Percentiles rank a stretch among this genome's conserved stretches.
phyloP scores from a whole-genome alignment of 1,140 invertebrate species.

The Tetramorium simillimum region DNA sequence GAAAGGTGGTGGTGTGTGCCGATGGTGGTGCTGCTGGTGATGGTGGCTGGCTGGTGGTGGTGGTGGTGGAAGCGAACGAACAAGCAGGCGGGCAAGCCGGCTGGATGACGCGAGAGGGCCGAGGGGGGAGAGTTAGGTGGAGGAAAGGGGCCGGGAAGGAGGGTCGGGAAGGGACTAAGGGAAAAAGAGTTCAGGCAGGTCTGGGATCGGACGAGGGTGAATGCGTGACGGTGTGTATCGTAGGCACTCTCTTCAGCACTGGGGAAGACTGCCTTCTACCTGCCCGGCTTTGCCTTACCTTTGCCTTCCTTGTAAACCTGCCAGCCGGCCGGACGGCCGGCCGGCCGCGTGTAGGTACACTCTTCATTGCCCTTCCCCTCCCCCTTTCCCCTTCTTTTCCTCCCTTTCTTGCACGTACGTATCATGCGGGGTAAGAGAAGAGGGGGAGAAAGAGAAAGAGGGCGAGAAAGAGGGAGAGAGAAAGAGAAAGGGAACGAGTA shows the following conservation, averaged over 20 bases:
- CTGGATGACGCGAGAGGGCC: conserved; percentile 36
- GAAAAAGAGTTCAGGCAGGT: conserved; percentile 85
- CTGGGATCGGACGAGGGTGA: conserved; percentile 82
- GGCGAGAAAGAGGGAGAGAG: neutral
- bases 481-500: conserved; percentile 8
- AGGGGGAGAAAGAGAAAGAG: neutral
- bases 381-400: conserved; percentile 33
- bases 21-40: conserved; percentile 32
- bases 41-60: conserved; percentile 26
- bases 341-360: conserved; percentile 54
- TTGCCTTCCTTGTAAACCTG: conserved; percentile 72
- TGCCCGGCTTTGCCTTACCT: conserved; percentile 60
- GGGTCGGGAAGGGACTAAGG: conserved; percentile 79
- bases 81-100: conserved; percentile 55
- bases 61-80: conserved; percentile 61
- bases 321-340: conserved; percentile 62
- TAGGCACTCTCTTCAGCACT: conserved; percentile 62
- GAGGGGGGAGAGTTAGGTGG: conserved; percentile 23
- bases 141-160: conserved; percentile 45
- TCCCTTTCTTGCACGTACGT: conserved; percentile 38
- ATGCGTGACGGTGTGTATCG: conserved; percentile 79
- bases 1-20: conserved; percentile 51
- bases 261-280: conserved; percentile 69
- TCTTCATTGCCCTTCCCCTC: conserved; percentile 30
- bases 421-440: neutral